phyloP scores from a whole-genome alignment of 1,140 invertebrate species.

The Drosophila nigromelanica region DNA sequence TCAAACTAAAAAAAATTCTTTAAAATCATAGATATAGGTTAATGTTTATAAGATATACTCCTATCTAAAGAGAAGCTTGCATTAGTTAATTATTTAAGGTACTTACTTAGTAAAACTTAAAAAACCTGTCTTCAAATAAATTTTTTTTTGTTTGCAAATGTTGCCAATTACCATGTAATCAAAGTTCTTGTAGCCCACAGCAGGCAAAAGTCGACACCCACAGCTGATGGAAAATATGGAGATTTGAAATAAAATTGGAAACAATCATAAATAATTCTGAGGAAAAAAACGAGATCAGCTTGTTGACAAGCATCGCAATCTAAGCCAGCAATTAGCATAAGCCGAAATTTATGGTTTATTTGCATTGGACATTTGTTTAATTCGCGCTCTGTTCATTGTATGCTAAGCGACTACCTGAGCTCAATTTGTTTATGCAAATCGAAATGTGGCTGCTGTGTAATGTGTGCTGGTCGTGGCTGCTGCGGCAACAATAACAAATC shows the following conservation, averaged over 20 bases:
- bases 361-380: slow-evolving; percentile 60
- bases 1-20: no score
- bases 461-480: not conserved
- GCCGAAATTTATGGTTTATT: slow-evolving; percentile 70
- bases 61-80: no score
- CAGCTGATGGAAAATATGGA: slow-evolving; percentile 5
- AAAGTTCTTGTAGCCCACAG: slow-evolving; percentile 3
- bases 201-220: slow-evolving; percentile 43
- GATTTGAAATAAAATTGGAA: slow-evolving; percentile 1
- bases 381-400: slow-evolving; percentile 35
- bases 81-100: no score
- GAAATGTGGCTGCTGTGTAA: slow-evolving; percentile 5
- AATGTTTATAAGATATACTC: no score
- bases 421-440: slow-evolving; percentile 56
- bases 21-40: no score
- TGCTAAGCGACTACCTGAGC: slow-evolving; percentile 27
- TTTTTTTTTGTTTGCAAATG: not conserved
- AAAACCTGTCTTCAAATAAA: no score
- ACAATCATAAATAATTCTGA: slow-evolving; percentile 50
- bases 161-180: not conserved
- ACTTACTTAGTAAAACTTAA: no score
- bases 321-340: slow-evolving; percentile 59
- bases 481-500: slow-evolving; percentile 27
- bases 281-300: slow-evolving; percentile 56
- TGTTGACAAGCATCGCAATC: slow-evolving; percentile 58